These are phyloP conservation scores for Contarinia nasturtii DNA, from an alignment of 1,140 invertebrate species.

Conservation along the genomic window DNA sequence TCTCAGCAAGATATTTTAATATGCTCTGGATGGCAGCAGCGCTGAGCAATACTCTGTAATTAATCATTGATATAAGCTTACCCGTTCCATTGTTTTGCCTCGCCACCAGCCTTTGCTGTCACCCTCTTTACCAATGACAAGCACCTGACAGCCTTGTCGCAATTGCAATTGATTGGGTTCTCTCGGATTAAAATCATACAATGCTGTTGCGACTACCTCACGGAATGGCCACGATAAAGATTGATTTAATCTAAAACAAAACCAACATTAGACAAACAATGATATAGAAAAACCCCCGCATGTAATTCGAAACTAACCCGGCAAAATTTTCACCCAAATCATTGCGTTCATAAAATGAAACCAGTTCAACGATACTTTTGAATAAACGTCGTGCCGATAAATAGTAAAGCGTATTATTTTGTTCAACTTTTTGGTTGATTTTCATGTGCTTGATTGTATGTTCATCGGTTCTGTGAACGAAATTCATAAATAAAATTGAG, in stretches of 20 bases:
- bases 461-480: constrained; percentile 17
- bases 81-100: constrained; percentile 43
- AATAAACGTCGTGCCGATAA: constrained; percentile 81
- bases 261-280: neutral
- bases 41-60: too few relatives aligned
- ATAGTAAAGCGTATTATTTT: constrained; percentile 45
- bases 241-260: constrained; percentile 39
- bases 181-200: constrained; percentile 51
- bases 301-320: constrained; percentile 28
- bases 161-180: constrained; percentile 61
- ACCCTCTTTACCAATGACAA: constrained; percentile 56
- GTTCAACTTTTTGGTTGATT: constrained; percentile 44
- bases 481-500: neutral
- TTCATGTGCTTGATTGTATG: constrained; percentile 66
- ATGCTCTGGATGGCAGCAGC: too few relatives aligned
- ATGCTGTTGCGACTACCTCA: constrained; percentile 49
- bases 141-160: constrained; percentile 54
- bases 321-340: constrained; percentile 81
- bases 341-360: constrained; percentile 75
- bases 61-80: constrained; percentile 14
- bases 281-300: neutral
- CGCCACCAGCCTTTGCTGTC: constrained; percentile 70
- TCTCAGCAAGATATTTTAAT: too few relatives aligned
- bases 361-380: constrained; percentile 68
- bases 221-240: constrained; percentile 55